A percentile compares a stretch with the other conserved stretches of the same genome.
These are phyloP conservation scores for Ricordea florida DNA, from an alignment of 92 coral and sea anemone species.

Conservation along the genomic window DNA sequence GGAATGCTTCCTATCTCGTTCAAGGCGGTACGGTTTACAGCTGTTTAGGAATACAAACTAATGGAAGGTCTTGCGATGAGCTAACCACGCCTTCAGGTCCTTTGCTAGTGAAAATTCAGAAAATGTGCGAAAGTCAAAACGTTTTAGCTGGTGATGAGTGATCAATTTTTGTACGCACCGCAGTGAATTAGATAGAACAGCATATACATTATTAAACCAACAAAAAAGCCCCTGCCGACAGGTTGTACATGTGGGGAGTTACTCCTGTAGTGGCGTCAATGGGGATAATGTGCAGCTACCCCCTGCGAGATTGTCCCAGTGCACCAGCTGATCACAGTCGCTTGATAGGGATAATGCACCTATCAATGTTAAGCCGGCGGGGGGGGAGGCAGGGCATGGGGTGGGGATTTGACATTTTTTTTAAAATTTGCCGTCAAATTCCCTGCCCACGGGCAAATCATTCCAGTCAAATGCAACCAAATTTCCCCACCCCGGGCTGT, in stretches of 20 bases:
- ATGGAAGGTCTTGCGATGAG: slow-evolving; percentile 32
- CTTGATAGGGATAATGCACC: too few relatives aligned
- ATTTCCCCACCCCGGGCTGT: too few relatives aligned
- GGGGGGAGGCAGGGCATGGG: too few relatives aligned
- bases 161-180: slow-evolving; percentile 47
- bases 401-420: too few relatives aligned
- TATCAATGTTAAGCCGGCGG: too few relatives aligned
- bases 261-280: slow-evolving; percentile 37
- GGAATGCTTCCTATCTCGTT: slow-evolving; percentile 44
- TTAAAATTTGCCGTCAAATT: too few relatives aligned
- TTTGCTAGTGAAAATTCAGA: slow-evolving; percentile 25
- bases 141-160: slow-evolving; percentile 44
- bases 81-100: slow-evolving; percentile 35
- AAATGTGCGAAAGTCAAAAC: slow-evolving; percentile 23
- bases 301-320: too few relatives aligned
- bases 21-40: slow-evolving; percentile 49
- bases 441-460: too few relatives aligned
- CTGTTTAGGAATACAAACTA: slow-evolving; percentile 32
- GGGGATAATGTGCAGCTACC: too few relatives aligned
- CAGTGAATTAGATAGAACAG: slow-evolving; percentile 57
- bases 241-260: slow-evolving; percentile 45
- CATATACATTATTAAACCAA: slow-evolving; percentile 33
- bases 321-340: too few relatives aligned
- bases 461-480: too few relatives aligned
- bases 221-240: slow-evolving; percentile 13